These are phyloP conservation scores for Capromys pilorides DNA, from an alignment of 2,797 vertebrate genomes.

Conservation along the genomic window DNA sequence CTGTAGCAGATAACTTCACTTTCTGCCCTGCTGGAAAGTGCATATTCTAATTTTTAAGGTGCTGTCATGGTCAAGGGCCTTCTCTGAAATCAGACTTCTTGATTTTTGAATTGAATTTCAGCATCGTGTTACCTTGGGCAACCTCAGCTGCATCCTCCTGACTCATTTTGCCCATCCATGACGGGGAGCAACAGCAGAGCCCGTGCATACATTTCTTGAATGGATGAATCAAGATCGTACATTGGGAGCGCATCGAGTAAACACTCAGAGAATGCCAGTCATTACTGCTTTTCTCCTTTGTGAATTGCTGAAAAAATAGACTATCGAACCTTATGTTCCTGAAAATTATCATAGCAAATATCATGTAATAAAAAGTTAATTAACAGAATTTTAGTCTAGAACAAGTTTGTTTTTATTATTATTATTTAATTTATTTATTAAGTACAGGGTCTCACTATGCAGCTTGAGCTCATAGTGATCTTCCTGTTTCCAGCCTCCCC, in stretches of 20 bases:
- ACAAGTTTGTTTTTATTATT: background rate
- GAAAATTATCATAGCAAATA: background rate
- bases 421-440: too few species aligned
- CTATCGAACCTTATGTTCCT: conserved; percentile 1
- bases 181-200: background rate
- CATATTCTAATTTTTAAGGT: background rate
- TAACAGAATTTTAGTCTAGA: conserved; percentile 6
- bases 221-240: background rate
- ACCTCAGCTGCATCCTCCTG: background rate
- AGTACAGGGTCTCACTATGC: too few species aligned
- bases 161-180: background rate
- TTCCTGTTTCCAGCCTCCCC: too few species aligned
- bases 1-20: background rate
- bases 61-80: background rate
- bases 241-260: background rate
- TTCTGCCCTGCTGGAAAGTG: background rate
- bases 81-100: background rate
- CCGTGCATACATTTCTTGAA: background rate
- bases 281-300: background rate
- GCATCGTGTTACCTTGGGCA: background rate
- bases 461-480: too few species aligned
- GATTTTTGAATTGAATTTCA: conserved; percentile 7
- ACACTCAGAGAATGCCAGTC: background rate
- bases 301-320: background rate
- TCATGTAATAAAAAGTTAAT: background rate